phyloP scores from a whole-genome alignment of 1,140 invertebrate species.

The Xylocopa sonorina region DNA sequence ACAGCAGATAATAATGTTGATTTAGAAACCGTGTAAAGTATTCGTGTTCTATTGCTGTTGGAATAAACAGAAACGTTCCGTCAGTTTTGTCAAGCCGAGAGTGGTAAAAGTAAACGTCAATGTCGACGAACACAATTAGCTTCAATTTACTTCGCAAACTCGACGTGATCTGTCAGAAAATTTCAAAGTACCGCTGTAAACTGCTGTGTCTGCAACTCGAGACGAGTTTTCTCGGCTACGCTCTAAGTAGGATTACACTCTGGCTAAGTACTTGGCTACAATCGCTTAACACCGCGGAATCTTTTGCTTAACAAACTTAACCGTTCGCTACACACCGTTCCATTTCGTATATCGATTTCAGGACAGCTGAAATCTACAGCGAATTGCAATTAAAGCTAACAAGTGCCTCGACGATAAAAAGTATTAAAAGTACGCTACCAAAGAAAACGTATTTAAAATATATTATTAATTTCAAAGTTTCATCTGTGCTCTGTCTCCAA shows the following conservation, averaged over 20 bases:
- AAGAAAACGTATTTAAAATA: too few species aligned
- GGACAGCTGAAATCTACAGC: too few species aligned
- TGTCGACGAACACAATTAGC: conserved; percentile 24
- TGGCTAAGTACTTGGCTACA: conserved; percentile 58
- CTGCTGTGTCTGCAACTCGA: conserved; percentile 17
- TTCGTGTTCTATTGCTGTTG: neutral
- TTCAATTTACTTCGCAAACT: conserved; percentile 23
- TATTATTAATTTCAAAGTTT: too few species aligned
- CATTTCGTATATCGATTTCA: neutral
- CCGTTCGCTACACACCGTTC: neutral
- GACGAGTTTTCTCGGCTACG: conserved; percentile 30
- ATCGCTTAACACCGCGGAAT: conserved; percentile 40
- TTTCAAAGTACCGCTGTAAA: conserved; percentile 19
- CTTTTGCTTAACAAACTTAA: conserved; percentile 17
- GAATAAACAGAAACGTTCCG: neutral
- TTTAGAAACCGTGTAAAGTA: neutral
- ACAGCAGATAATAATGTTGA: neutral
- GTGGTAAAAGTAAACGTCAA: conserved; percentile 2
- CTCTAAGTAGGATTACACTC: conserved; percentile 41
- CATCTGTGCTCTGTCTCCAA: too few species aligned
- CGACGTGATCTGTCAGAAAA: conserved; percentile 15
- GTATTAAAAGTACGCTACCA: too few species aligned
- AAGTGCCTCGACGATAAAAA: too few species aligned
- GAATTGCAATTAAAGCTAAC: too few species aligned
- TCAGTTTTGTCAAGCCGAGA: too few species aligned